Percentiles rank a stretch among this genome's conserved stretches.
These are phyloP conservation scores for Chrysomallon squamiferum DNA, from an alignment of 1,140 invertebrate species.

Conservation along the genomic window DNA sequence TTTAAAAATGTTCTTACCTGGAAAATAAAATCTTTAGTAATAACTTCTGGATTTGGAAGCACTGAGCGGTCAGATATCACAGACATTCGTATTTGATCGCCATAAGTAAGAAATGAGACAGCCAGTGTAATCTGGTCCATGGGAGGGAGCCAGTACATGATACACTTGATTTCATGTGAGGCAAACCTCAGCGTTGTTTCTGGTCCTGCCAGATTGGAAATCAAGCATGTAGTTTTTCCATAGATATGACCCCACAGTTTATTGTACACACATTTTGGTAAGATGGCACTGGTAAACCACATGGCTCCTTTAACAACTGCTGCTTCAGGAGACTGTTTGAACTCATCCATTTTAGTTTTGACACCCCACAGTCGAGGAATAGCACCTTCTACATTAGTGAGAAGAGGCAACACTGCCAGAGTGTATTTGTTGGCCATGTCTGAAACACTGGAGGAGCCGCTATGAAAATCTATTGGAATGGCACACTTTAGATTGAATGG, in stretches of 20 bases:
- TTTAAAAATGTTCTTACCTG: constrained; percentile 57
- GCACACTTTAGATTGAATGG: constrained; percentile 66
- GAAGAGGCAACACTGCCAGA: constrained; percentile 64
- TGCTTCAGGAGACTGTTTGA: constrained; percentile 67
- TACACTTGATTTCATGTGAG: constrained; percentile 63
- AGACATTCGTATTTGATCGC: constrained; percentile 66
- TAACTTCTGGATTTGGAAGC: constrained; percentile 55
- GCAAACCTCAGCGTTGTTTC: constrained; percentile 58
- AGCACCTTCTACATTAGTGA: constrained; percentile 68
- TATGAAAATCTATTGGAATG: constrained; percentile 65
- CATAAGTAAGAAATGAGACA: constrained; percentile 68
- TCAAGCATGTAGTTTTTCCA: constrained; percentile 56
- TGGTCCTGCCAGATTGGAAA: constrained; percentile 68
- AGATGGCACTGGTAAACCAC: constrained; percentile 39
- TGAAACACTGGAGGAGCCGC: constrained; percentile 18
- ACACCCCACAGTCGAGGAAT: constrained; percentile 71
- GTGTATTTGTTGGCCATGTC: constrained; percentile 63
- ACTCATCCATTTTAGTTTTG: constrained; percentile 64
- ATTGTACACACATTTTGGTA: constrained; percentile 35
- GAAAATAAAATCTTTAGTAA: constrained; percentile 54
- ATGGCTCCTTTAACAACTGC: constrained; percentile 65
- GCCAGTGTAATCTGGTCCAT: constrained; percentile 64
- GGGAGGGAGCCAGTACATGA: constrained; percentile 65
- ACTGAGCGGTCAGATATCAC: constrained; percentile 65
- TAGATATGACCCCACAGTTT: constrained; percentile 53